Percentiles rank a stretch among this genome's conserved stretches.
Evolutionary conservation across 2,888 invertebrate species (phyloP).

Genomic region (Neoascia interrupta): DNA sequence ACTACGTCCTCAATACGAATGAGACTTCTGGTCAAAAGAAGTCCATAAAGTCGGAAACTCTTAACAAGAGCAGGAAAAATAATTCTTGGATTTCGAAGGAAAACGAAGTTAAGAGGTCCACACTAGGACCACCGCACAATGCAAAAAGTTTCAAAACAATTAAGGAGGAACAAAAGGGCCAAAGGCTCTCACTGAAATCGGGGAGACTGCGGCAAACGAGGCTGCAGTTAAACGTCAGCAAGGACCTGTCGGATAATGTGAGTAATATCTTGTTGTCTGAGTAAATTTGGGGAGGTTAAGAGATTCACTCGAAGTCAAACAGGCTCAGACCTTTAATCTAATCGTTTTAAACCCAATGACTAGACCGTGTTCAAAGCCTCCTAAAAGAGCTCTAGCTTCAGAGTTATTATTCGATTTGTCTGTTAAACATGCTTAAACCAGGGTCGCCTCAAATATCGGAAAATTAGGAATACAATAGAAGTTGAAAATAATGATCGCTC

Average conservation of each 20-base stretch:
- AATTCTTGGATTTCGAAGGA: conserved; percentile 36
- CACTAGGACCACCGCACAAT: neutral
- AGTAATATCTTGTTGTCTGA: conserved; percentile 12
- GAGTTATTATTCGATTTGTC: too few species aligned
- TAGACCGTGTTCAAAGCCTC: too few species aligned
- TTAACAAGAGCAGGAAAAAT: neutral
- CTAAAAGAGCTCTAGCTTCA: too few species aligned
- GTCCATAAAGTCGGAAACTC: conserved; percentile 7
- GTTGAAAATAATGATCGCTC: too few species aligned
- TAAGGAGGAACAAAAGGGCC: conserved; percentile 4
- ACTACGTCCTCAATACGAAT: conserved; percentile 13
- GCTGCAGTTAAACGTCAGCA: conserved; percentile 29
- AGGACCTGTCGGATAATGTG: conserved; percentile 17
- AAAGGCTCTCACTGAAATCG: conserved; percentile 16
- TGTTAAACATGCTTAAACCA: too few species aligned
- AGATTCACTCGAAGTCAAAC: too few species aligned
- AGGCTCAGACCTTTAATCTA: too few species aligned
- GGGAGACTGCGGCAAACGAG: conserved; percentile 29
- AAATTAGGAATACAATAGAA: too few species aligned
- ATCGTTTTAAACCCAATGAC: too few species aligned
- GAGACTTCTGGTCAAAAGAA: neutral
- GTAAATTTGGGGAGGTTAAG: neutral
- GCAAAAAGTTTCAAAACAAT: neutral
- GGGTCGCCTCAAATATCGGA: too few species aligned
- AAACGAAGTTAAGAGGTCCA: neutral